Evolutionary conservation across 2,888 invertebrate genomes (phyloP).

Genomic region (Tetranychus piercei): DNA sequence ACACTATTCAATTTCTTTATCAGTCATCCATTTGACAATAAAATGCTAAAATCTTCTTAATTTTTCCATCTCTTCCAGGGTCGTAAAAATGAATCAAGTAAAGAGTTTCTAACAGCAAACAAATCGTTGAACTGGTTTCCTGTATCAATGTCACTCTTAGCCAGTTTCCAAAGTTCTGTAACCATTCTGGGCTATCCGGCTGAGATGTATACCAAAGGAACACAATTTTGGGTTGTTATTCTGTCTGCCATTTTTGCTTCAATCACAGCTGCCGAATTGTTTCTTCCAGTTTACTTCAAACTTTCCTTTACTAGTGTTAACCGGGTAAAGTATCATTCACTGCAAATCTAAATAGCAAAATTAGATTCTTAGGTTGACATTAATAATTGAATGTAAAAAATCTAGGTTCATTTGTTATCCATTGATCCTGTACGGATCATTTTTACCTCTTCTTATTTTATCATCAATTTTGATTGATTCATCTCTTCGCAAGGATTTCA

Average conservation of each 20-base stretch:
- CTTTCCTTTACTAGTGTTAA: slow-evolving; percentile 31
- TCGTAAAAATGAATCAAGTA: slow-evolving; percentile 9
- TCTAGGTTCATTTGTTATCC: no score
- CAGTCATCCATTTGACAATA: background rate
- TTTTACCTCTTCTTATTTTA: no score
- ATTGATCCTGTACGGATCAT: no score
- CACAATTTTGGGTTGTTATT: slow-evolving; percentile 29
- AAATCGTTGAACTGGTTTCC: slow-evolving; percentile 32
- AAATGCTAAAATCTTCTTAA: background rate
- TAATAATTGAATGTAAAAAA: no score
- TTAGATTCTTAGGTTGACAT: no score
- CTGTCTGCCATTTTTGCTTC: slow-evolving; percentile 27
- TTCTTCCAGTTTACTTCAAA: slow-evolving; percentile 31
- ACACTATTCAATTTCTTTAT: background rate
- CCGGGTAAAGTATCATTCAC: background rate
- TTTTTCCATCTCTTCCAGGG: background rate
- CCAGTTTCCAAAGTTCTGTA: slow-evolving; percentile 32
- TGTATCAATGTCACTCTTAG: slow-evolving; percentile 32
- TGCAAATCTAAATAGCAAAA: background rate
- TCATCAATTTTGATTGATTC: no score
- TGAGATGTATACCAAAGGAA: slow-evolving; percentile 31
- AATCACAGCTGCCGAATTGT: slow-evolving; percentile 29
- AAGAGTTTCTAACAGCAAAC: slow-evolving; percentile 27
- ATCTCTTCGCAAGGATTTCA: no score
- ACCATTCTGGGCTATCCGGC: slow-evolving; percentile 31